Percentiles rank a stretch among this genome's conserved stretches.
Evolutionary conservation across 2,113 vertebrate species (phyloP).

Genomic region (Coturnix japonica): DNA sequence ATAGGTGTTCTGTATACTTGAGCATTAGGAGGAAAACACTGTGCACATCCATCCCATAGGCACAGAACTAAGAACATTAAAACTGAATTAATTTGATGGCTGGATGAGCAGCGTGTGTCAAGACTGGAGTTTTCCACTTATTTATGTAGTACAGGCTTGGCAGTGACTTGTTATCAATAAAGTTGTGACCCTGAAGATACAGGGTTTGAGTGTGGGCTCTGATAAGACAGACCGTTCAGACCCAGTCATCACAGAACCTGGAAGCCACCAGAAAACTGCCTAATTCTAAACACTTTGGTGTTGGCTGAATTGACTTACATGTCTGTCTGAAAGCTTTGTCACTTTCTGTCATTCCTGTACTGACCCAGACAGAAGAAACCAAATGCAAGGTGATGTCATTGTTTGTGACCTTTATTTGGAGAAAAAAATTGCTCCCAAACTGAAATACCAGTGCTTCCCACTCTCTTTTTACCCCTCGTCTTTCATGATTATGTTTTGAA

Average conservation of each 20-base stretch:
- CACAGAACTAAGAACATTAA: neutral
- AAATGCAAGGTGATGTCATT: neutral
- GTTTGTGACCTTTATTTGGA: neutral
- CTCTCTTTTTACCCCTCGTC: neutral
- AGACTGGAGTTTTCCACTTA: neutral
- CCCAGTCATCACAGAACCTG: neutral
- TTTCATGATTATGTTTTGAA: neutral
- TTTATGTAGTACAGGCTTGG: neutral
- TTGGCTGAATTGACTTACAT: neutral
- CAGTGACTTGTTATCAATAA: neutral
- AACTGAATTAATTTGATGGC: neutral
- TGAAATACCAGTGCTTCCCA: neutral
- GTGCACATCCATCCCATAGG: neutral
- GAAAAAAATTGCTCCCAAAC: neutral
- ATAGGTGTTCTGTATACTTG: accelerated
- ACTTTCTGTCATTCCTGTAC: neutral
- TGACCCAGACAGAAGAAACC: neutral
- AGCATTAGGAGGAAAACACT: neutral
- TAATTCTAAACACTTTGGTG: neutral
- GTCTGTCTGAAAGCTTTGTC: neutral
- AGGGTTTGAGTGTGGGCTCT: neutral
- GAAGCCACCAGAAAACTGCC: neutral
- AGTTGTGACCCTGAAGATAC: neutral
- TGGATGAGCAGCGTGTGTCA: neutral
- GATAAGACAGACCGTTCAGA: neutral